Percentiles rank a stretch among this genome's conserved stretches.
Conservation (phyloP, 23 tunicate genomes). For the Styela clava region DNA sequence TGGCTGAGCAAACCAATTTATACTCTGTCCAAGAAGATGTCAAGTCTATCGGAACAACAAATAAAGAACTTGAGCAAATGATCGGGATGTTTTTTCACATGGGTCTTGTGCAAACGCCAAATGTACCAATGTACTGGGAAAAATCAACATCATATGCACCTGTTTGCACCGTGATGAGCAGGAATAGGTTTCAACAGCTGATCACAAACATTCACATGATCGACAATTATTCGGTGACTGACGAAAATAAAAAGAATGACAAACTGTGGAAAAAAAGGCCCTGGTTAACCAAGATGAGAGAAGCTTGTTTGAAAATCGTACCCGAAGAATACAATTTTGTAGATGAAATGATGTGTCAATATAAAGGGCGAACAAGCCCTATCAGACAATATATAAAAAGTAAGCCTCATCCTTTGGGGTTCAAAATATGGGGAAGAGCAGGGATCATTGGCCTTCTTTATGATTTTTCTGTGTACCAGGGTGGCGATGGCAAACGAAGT, state of each 20-base stretch:
- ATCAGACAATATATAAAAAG: background rate
- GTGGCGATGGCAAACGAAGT: background rate
- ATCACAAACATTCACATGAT: too few relatives aligned
- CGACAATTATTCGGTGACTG: too few relatives aligned
- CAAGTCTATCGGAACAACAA: too few relatives aligned
- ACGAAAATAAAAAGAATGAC: too few relatives aligned
- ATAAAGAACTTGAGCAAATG: conserved; percentile 1
- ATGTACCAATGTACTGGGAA: background rate
- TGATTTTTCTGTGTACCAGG: background rate
- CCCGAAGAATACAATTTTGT: background rate
- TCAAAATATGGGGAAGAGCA: background rate
- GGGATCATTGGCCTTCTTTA: background rate
- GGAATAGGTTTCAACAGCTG: too few relatives aligned
- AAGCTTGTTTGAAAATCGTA: background rate
- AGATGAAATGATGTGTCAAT: background rate
- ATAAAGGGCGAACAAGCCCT: background rate
- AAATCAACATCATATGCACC: too few relatives aligned
- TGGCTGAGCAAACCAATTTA: background rate
- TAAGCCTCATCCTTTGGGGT: background rate
- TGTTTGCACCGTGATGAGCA: too few relatives aligned
- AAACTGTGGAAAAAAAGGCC: too few relatives aligned
- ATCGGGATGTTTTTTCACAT: background rate
- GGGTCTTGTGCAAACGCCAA: conserved; percentile 9
- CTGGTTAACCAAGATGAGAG: too few relatives aligned
- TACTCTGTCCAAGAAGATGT: too few relatives aligned